A percentile compares a stretch with the other conserved stretches of the same genome.
phyloP scores from a whole-genome alignment of 2,888 invertebrate species.

The Aproaerema taeniolella region DNA sequence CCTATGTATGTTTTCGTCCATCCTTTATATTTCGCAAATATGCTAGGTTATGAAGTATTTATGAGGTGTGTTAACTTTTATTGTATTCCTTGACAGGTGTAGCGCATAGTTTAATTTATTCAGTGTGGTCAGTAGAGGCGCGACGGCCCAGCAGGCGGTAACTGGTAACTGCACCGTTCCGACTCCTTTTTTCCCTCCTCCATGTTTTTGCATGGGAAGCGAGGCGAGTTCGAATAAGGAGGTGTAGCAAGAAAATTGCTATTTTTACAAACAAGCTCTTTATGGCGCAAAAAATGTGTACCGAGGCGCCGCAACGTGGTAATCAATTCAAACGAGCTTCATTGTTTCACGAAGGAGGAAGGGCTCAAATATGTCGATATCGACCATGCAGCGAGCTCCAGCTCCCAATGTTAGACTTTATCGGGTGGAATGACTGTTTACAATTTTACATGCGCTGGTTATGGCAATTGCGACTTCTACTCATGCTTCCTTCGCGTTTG shows the following conservation, averaged over 20 bases:
- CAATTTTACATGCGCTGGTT: conserved; percentile 46
- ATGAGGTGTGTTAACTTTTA: conserved; percentile 14
- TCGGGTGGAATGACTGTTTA: conserved; percentile 51
- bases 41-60: conserved; percentile 8
- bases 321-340: conserved; percentile 56
- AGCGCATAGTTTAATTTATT: conserved; percentile 28
- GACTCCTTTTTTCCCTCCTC: conserved; percentile 39
- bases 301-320: conserved; percentile 41
- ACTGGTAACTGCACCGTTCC: conserved; percentile 39
- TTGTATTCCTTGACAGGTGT: conserved; percentile 28
- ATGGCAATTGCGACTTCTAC: conserved; percentile 46
- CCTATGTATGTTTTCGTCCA: no score
- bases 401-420: conserved; percentile 45
- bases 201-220: conserved; percentile 45
- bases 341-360: conserved; percentile 53
- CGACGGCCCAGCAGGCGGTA: conserved; percentile 42
- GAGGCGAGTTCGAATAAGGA: conserved; percentile 44
- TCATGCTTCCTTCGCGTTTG: conserved; percentile 41
- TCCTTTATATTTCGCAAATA: conserved; percentile 1
- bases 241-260: conserved; percentile 56
- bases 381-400: conserved; percentile 34
- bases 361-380: conserved; percentile 46
- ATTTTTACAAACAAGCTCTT: conserved; percentile 59
- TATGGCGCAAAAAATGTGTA: conserved; percentile 48
- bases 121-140: conserved; percentile 33